Base-by-base conservation (phyloP, 2,888 invertebrate genomes). In the Adela reaumurella region DNA sequence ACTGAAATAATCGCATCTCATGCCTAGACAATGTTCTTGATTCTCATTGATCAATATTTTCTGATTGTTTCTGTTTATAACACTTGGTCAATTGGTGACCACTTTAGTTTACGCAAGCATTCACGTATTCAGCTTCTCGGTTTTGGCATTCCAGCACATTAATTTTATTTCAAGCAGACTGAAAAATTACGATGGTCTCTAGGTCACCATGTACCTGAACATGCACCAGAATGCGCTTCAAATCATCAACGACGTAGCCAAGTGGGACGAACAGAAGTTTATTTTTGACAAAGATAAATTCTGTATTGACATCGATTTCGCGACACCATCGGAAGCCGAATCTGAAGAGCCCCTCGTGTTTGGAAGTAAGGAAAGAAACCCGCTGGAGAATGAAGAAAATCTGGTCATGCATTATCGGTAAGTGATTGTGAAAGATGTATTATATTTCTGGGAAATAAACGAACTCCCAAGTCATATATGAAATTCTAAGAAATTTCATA, bases 251-350 rank as follows among this genome's bases (percentile, higher is more conserved):
- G 82, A 82, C 49, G 74, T 85, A 3, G 74, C 81, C 3, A 81
- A 77, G 59, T 84, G 82, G 76, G 83, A 83, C 19, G 79, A 81
- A 5, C 72, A 76, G 2, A 67, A 77, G 19, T 73, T 81, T 18
- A 66, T 78, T 3, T 84, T 84, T 57, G 83, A 85, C 60, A 72
- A 79, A 48, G 81, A 83, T 48, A 72, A 73, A 49, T 83, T 83
- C 57, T 65, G 71, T 35, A 67, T 84, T 24, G 83, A 83, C 48
- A 65, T 72, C 48, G 79, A 79, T 48, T 64, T 67, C 0, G 60
- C 65, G 0, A 66, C 68, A 2, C 70, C 81, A 0, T 54, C 72
- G 6, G 81, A 81, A 51, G 78, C 81, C 0, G 82, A 82, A 53
- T 76, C 76, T 0, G 81, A 81, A 50, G 82, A 82, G 2, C 78